These are phyloP conservation scores for Andrena marginata DNA, from an alignment of 2,888 invertebrate genomes.

Conservation along the genomic window DNA sequence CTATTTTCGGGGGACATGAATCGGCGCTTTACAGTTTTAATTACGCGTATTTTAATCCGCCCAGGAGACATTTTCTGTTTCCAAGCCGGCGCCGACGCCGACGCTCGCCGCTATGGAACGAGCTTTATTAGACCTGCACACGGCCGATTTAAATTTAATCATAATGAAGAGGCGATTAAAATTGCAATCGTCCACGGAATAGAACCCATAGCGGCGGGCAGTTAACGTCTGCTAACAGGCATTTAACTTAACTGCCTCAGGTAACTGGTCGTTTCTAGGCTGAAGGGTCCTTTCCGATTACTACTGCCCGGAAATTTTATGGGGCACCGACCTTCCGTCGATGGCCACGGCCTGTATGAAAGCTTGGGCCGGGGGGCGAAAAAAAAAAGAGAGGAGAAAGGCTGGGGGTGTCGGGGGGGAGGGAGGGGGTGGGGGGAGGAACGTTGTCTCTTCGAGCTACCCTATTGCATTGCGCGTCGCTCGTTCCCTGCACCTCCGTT, in stretches of 20 bases:
- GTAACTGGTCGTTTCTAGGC: constrained; percentile 84
- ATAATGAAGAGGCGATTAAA: constrained; percentile 84
- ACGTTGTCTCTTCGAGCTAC: constrained; percentile 30
- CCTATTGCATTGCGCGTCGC: constrained; percentile 5
- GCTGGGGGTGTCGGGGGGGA: neutral
- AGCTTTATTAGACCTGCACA: constrained; percentile 77
- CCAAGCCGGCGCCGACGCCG: constrained; percentile 33
- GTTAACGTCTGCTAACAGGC: constrained; percentile 85
- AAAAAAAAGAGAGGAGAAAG: neutral
- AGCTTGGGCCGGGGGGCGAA: constrained; percentile 8
- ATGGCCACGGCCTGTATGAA: constrained; percentile 56
- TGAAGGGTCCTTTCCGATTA: constrained; percentile 84
- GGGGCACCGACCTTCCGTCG: constrained; percentile 75
- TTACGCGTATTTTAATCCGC: constrained; percentile 81
- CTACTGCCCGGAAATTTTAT: constrained; percentile 81
- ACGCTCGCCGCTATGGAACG: constrained; percentile 63
- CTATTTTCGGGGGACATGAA: constrained; percentile 78
- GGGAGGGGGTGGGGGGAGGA: neutral
- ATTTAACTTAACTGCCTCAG: constrained; percentile 84
- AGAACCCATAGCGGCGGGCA: constrained; percentile 78
- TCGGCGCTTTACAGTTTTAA: constrained; percentile 81
- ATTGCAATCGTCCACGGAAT: constrained; percentile 82
- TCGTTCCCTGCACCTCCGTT: constrained; percentile 4
- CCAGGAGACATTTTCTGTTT: constrained; percentile 77
- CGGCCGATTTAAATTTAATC: constrained; percentile 84